A percentile compares a stretch with the other conserved stretches of the same genome.
Conservation (phyloP, 2,113 vertebrate genomes). For the Oncorhynchus clarkii region DNA sequence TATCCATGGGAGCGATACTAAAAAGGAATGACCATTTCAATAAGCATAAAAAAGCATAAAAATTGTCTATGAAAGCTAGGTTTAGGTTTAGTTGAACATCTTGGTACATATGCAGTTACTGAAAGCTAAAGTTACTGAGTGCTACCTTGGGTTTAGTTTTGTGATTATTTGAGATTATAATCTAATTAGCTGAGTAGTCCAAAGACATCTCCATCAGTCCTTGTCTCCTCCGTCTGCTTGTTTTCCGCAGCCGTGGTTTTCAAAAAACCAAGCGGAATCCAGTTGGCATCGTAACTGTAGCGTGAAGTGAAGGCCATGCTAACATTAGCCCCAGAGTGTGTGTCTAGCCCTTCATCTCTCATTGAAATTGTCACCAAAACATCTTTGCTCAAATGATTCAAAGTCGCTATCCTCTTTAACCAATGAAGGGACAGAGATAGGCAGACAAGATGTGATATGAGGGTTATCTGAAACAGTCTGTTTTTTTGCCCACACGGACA, state of each 20-base stretch:
- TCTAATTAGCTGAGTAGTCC: constrained; percentile 65
- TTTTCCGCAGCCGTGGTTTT: constrained; percentile 54
- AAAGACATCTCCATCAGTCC: constrained; percentile 57
- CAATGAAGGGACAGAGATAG: constrained; percentile 13
- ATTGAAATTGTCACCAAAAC: constrained; percentile 60
- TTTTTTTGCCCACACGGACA: background rate
- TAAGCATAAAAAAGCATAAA: too few relatives aligned
- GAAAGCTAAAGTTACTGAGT: background rate
- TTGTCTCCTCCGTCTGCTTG: constrained; percentile 50
- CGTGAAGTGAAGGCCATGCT: constrained; percentile 65
- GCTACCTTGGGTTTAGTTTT: constrained; percentile 25
- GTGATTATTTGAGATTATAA: constrained; percentile 58
- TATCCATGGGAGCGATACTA: too few relatives aligned
- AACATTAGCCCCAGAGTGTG: constrained; percentile 52
- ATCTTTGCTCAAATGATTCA: constrained; percentile 67
- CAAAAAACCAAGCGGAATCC: constrained; percentile 51
- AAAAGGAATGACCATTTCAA: too few relatives aligned
- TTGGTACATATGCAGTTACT: background rate
- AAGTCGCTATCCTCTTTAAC: constrained; percentile 41
- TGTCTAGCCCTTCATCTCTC: constrained; percentile 48
- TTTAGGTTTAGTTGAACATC: too few relatives aligned
- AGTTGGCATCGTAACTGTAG: constrained; percentile 66
- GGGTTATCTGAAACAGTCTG: background rate
- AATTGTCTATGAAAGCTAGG: too few relatives aligned
- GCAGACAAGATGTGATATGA: background rate